Evolutionary conservation across 2,113 vertebrate species (phyloP), one percentile per base, ranked within the genome.

Genomic region (Eretmochelys imbricata): DNA sequence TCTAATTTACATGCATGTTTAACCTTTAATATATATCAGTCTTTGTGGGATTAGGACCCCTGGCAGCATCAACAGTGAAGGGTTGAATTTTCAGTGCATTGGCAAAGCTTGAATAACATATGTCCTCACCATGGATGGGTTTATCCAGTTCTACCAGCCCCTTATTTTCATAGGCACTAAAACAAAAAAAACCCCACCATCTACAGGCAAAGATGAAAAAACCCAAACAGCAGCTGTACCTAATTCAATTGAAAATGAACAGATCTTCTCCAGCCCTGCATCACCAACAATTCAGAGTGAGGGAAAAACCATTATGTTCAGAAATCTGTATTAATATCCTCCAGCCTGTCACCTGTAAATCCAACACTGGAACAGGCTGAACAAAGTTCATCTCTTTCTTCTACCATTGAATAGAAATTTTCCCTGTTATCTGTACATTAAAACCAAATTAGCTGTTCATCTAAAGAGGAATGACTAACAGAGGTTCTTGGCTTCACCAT

Each of bases 391-490:
- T 65, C 87, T 91, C 10, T 29, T 82, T 86, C 81, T 76, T 59
- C 90, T 29, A 53, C 3, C 6, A n/a, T 0, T 80, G 75, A 85
- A 80, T 50, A 31, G 2, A 90, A 78, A 82, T 24, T 90, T 95
- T 54, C 20, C 50, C 38, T 93, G 91, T 94, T 91, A 85, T 72
- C 80, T 59, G 3, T 76, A 25, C 72, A 29, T 84, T 55, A 78
- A 90, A 94, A 84, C 2, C 35, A 89, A 91, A 94, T 81, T 84
- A 93, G 2, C 8, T 87, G 19, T 19, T 94, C 1, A 38, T 38
- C n/a, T 89, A 75, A 94, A 94, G 93, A 94, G 72, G 31, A 83
- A 53, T 85, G 46, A 89, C 85, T 85, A 48, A 91, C 75, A 89
- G 20, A 13, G 62, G 19, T 25, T 48, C 31, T 0, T 48, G 86